Evolutionary conservation across 1,140 invertebrate species (phyloP).

Genomic region (Drosophila arizonae): DNA sequence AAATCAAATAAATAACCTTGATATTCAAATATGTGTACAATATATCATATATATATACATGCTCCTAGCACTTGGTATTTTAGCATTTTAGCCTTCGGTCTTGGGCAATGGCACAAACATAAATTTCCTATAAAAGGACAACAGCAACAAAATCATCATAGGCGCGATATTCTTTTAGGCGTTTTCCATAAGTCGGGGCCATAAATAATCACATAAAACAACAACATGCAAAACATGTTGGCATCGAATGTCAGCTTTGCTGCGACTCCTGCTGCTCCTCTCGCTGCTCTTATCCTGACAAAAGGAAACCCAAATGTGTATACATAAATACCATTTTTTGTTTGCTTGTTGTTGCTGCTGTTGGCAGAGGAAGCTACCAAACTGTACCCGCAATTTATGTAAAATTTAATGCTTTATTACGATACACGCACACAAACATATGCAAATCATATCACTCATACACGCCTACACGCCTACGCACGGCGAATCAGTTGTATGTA

Average conservation of each 20-base stretch:
- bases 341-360: slow-evolving; percentile 16
- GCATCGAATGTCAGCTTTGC: slow-evolving; percentile 21
- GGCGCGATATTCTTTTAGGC: slow-evolving; percentile 41
- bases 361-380: slow-evolving; percentile 49
- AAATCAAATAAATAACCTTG: slow-evolving; percentile 58
- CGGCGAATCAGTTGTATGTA: slow-evolving; percentile 35
- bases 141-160: slow-evolving; percentile 30
- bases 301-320: slow-evolving; percentile 45
- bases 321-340: slow-evolving; percentile 41
- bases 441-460: slow-evolving; percentile 80
- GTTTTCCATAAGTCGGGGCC: slow-evolving; percentile 34
- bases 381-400: slow-evolving; percentile 70
- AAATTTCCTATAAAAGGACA: slow-evolving; percentile 61
- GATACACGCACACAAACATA: slow-evolving; percentile 51
- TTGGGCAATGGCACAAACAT: slow-evolving; percentile 40
- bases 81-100: slow-evolving; percentile 55
- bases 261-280: slow-evolving; percentile 4
- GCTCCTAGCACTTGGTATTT: slow-evolving; percentile 51
- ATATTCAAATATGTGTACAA: slow-evolving; percentile 11
- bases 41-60: slow-evolving; percentile 16
- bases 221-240: slow-evolving; percentile 57
- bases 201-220: slow-evolving; percentile 78
- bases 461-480: slow-evolving; percentile 62
- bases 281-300: not conserved
- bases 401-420: slow-evolving; percentile 77